These are phyloP conservation scores for Mesopsocus fuscifrons DNA, from an alignment of 2,888 invertebrate genomes.

Conservation along the genomic window DNA sequence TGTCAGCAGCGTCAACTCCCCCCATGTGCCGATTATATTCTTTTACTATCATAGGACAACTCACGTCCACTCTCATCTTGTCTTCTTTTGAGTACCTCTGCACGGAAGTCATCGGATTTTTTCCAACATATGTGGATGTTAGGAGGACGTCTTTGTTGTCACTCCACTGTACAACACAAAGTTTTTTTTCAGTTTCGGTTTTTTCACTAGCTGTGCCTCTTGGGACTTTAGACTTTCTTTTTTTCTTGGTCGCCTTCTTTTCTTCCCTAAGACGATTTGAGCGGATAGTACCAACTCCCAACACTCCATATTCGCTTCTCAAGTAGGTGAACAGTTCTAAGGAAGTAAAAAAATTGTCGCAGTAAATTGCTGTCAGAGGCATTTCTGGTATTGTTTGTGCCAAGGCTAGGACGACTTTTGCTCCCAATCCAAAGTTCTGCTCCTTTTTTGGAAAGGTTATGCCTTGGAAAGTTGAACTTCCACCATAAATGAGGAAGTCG, in stretches of 20 bases:
- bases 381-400: constrained; percentile 12
- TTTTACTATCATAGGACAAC: constrained; percentile 21
- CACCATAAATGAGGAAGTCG: constrained; percentile 15
- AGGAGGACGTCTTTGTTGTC: constrained; percentile 21
- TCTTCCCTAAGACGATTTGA: constrained; percentile 11
- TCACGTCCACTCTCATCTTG: constrained; percentile 21
- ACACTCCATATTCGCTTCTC: constrained; percentile 10
- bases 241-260: constrained; percentile 9
- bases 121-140: constrained; percentile 19
- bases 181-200: constrained; percentile 9
- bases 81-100: constrained; percentile 20
- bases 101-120: constrained; percentile 20
- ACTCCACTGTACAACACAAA: constrained; percentile 17
- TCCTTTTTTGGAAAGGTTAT: too few relatives aligned
- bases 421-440: constrained; percentile 12
- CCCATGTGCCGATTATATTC: constrained; percentile 23
- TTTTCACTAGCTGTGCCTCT: constrained; percentile 13
- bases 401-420: constrained; percentile 14
- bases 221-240: constrained; percentile 10
- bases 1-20: constrained; percentile 22
- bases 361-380: constrained; percentile 12
- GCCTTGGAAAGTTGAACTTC: constrained; percentile 9
- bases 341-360: constrained; percentile 14
- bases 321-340: constrained; percentile 12
- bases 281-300: constrained; percentile 13